Conservation (phyloP, 1,140 invertebrate species). For the Diplogasteroides magnus region DNA sequence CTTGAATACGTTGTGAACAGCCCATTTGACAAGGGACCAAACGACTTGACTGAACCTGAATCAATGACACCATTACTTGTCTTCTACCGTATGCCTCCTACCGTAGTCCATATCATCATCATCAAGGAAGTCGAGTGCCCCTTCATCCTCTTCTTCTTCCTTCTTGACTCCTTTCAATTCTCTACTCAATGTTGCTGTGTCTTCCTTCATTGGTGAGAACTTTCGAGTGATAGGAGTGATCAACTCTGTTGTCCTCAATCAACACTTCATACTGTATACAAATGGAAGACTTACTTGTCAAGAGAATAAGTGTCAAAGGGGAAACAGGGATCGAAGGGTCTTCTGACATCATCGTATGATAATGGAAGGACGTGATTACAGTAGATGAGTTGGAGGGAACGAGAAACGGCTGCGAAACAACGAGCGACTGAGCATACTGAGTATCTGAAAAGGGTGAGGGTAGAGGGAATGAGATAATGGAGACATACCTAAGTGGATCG, state of each 20-base stretch:
- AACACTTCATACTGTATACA: neutral
- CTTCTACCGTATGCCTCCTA: neutral
- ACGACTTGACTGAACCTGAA: neutral
- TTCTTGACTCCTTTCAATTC: neutral
- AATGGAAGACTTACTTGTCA: neutral
- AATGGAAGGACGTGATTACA: conserved; percentile 29
- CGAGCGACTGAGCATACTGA: conserved; percentile 2
- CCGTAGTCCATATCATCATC: neutral
- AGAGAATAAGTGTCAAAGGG: conserved; percentile 1
- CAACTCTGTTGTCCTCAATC: conserved; percentile 6
- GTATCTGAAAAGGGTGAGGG: conserved; percentile 32
- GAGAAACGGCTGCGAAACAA: conserved; percentile 7
- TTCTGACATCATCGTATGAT: neutral
- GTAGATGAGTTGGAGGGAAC: conserved; percentile 36
- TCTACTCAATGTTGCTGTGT: conserved; percentile 3
- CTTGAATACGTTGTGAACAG: neutral
- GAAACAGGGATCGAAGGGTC: conserved; percentile 13
- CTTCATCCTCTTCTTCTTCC: neutral
- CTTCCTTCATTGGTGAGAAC: conserved; percentile 24
- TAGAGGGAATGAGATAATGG: conserved; percentile 21
- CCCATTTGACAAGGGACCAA: neutral
- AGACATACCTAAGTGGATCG: conserved; percentile 26
- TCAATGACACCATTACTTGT: neutral
- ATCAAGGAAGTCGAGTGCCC: neutral
- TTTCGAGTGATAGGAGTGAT: conserved; percentile 20